Percentiles rank a stretch among this genome's conserved stretches.
phyloP scores from a whole-genome alignment of 2,888 invertebrate genomes.

The Clepsis dumicolana region DNA sequence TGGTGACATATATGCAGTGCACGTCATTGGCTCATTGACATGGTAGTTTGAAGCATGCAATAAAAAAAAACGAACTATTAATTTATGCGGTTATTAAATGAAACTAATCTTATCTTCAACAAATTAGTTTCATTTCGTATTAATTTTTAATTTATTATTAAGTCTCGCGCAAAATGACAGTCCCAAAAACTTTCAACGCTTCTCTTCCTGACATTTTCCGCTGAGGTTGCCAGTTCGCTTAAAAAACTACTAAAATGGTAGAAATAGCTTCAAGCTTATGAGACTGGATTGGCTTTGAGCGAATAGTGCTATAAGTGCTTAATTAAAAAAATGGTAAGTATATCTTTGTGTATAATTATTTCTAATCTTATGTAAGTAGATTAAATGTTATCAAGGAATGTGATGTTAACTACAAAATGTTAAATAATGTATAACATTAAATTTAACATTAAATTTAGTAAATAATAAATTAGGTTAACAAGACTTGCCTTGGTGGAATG shows the following conservation, averaged over 20 bases:
- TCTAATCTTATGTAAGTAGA: neutral
- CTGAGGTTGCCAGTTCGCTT: conserved; percentile 23
- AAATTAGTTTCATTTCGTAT: neutral
- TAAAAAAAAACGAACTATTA: neutral
- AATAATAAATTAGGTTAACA: neutral
- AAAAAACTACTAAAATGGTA: conserved; percentile 39
- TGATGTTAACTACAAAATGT: conserved; percentile 1
- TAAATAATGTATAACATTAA: neutral
- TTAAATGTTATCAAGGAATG: neutral
- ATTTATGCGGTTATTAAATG: neutral
- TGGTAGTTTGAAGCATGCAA: conserved; percentile 6
- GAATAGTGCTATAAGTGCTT: conserved; percentile 37
- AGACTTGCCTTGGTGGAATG: neutral
- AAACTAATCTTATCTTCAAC: neutral
- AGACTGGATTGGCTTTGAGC: conserved; percentile 21
- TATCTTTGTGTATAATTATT: conserved; percentile 23
- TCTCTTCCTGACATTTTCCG: conserved; percentile 19
- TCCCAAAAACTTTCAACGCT: neutral
- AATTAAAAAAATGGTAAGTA: conserved; percentile 34
- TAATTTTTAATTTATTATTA: neutral
- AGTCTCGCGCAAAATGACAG: neutral
- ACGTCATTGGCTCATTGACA: neutral
- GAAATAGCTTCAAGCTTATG: conserved; percentile 41
- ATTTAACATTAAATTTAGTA: neutral
- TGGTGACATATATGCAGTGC: neutral